Evolutionary conservation across 53 echinoderm and acorn worm genomes (phyloP), one percentile per base, ranked within the genome.

Genomic region (Glandiceps talaboti): DNA sequence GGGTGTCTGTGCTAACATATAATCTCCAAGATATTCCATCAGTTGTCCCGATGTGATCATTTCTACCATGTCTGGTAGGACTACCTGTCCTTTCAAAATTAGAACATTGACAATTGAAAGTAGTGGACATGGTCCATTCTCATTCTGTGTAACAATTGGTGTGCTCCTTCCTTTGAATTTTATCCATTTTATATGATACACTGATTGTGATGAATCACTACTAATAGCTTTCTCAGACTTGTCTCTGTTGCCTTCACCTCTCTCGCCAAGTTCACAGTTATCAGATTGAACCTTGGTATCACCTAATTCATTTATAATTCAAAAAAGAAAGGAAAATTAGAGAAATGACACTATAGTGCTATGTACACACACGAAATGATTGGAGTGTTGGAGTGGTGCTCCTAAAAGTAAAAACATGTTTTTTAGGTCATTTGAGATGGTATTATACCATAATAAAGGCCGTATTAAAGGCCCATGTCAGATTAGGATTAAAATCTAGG

Each of bases 131-230:
- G 97, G 97, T 14, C 97, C 97, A 33, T 97, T 96, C 85, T 97
- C 93, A 72, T 97, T 97, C 76, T 97, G 97, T 0, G 97, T 97
- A 33, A 97, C 88, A 74, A 97, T 93, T 1, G 97, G 97, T 0
- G 88, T 91, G 74, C 80, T 97, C 75, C 88, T 83, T 31, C 88
- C 84, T 12, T 89, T 82, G 88, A 90, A 93, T 27, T 89, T 84
- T 27, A 97, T 90, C 97, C 97, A 97, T 33, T 97, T 97, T 76
- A 97, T 87, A 30, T 97, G 97, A 84, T 97, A 97, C 26, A 89
- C 89, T 73, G 88, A 89, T 28, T 85, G 86, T 0, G 92, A 80
- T 75, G 88, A 77, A 14, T 33, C 81, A 78, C 83, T 73, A 20
- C 64, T 20, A 20, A 20, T 20, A n/a, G n/a, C 20, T 45, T 45